Conservation (phyloP, 2,888 invertebrate genomes). For the Petrophora chlorosata region DNA sequence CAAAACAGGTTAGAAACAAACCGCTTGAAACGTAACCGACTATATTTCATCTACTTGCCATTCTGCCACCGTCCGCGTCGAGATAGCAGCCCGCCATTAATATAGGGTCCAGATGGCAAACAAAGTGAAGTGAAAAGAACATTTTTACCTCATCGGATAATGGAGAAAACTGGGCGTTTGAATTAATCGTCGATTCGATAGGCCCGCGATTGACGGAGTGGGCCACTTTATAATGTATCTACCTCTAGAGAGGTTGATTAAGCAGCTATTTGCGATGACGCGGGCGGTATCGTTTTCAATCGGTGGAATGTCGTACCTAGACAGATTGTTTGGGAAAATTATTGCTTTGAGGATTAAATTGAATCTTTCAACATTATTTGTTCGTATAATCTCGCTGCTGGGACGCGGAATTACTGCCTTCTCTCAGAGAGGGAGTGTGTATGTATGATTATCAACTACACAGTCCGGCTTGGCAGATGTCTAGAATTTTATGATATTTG, state of each 20-base stretch:
- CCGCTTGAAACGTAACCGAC: not conserved
- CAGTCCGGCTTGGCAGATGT: no score
- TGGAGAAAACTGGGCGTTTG: slow-evolving; percentile 6
- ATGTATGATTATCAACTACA: no score
- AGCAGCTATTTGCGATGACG: slow-evolving; percentile 12
- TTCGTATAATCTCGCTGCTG: no score
- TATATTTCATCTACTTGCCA: slow-evolving; percentile 24
- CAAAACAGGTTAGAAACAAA: not conserved
- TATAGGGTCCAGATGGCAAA: slow-evolving; percentile 34
- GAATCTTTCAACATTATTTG: no score
- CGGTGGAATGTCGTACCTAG: not conserved
- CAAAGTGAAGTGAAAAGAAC: slow-evolving; percentile 35
- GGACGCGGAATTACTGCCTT: no score
- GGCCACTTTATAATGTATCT: slow-evolving; percentile 6
- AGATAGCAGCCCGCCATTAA: slow-evolving; percentile 34
- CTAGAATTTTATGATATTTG: no score
- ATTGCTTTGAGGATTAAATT: no score
- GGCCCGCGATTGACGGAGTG: slow-evolving; percentile 9
- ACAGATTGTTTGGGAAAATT: no score
- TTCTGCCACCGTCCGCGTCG: slow-evolving; percentile 24
- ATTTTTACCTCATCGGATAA: slow-evolving; percentile 31
- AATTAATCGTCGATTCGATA: slow-evolving; percentile 16
- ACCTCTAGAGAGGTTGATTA: slow-evolving; percentile 17
- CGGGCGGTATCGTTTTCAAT: slow-evolving; percentile 9
- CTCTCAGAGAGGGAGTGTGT: no score